A percentile compares a stretch with the other conserved stretches of the same genome.
These are phyloP conservation scores for Aptenodytes patagonicus DNA, from an alignment of 2,113 vertebrate species.

Conservation along the genomic window DNA sequence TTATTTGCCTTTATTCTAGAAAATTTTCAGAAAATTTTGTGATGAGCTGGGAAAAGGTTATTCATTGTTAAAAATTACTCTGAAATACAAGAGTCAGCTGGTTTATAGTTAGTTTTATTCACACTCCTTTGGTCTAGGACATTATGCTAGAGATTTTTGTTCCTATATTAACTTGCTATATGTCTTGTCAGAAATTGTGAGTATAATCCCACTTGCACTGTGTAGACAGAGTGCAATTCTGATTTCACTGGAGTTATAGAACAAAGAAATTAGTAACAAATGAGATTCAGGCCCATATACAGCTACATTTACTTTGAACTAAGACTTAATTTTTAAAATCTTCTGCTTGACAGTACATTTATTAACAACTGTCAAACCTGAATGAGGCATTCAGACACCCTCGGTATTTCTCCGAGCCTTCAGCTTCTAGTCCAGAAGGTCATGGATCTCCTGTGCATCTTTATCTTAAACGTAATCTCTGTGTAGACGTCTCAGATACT, in stretches of 20 bases:
- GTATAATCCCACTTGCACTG: neutral
- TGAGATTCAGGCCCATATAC: neutral
- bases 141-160: neutral
- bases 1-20: neutral
- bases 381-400: neutral
- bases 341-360: neutral
- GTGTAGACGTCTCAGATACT: neutral
- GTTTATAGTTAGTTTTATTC: neutral
- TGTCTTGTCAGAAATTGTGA: neutral
- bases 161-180: neutral
- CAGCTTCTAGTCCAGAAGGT: neutral
- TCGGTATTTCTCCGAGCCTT: rapidly evolving
- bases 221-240: neutral
- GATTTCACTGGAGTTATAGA: neutral
- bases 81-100: neutral
- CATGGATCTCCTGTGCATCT: neutral
- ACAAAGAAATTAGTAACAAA: neutral
- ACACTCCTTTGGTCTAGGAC: neutral
- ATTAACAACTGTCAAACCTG: neutral
- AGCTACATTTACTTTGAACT: neutral
- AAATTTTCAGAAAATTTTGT: neutral
- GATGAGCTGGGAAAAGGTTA: neutral
- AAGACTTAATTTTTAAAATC: neutral
- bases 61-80: neutral
- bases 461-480: neutral